Conservation (phyloP, 2,888 invertebrate genomes). For the Morpho achilles region DNA sequence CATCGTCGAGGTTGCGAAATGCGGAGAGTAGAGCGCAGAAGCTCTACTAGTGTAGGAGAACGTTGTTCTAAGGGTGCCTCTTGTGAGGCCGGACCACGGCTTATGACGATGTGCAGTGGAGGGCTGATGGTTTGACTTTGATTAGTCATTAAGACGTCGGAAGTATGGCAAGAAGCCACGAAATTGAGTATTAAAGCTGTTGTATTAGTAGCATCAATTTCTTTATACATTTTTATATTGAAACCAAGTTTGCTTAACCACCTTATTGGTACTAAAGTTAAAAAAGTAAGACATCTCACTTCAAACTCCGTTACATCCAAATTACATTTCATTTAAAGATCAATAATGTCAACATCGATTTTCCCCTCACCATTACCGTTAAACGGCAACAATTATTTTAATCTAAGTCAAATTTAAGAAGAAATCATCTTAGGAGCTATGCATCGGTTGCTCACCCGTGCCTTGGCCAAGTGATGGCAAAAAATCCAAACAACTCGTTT, state of each 20-base stretch:
- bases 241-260: not conserved
- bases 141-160: no score
- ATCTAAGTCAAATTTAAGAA: slow-evolving; percentile 18
- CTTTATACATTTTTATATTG: no score
- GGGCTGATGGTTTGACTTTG: no score
- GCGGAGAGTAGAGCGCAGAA: no score
- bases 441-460: slow-evolving; percentile 28
- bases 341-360: slow-evolving; percentile 17
- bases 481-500: slow-evolving; percentile 51
- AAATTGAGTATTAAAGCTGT: no score
- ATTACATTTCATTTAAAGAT: slow-evolving; percentile 7
- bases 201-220: no score
- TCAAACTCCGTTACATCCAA: not conserved
- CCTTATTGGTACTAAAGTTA: not conserved
- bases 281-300: not conserved
- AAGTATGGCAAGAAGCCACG: no score
- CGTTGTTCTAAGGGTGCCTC: no score
- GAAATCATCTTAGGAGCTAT: slow-evolving; percentile 13
- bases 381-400: slow-evolving; percentile 24
- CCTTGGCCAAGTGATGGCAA: slow-evolving; percentile 19
- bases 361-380: slow-evolving; percentile 17
- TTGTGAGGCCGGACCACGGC: no score
- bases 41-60: no score
- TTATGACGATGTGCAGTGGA: no score
- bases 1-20: no score